Percentiles rank a stretch among this genome's conserved stretches.
Evolutionary conservation across 2,113 vertebrate species (phyloP).

Genomic region (Erythrocercus mccallii): DNA sequence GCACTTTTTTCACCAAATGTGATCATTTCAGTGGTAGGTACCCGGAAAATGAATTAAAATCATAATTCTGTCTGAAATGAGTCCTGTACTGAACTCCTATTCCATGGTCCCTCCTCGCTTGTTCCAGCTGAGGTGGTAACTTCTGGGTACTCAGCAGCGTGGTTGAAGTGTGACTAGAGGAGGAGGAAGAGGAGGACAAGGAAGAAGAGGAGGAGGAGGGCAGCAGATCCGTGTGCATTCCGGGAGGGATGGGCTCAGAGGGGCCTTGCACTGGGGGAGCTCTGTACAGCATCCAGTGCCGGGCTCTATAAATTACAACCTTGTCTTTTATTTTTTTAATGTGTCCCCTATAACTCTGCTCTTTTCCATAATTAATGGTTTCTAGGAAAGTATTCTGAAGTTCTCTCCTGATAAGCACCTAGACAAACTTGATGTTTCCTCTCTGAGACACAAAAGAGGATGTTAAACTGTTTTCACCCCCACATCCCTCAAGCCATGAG

Average conservation of each 20-base stretch:
- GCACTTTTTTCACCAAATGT: background rate
- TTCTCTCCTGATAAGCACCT: constrained; percentile 51
- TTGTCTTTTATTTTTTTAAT: background rate
- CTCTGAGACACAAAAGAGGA: background rate
- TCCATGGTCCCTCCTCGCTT: background rate
- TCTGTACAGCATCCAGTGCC: background rate
- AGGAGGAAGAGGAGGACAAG: background rate
- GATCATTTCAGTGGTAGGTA: background rate
- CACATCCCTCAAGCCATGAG: constrained; percentile 26
- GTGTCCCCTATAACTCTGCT: background rate
- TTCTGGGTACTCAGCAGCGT: background rate
- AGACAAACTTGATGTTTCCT: constrained; percentile 49
- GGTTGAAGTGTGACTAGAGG: background rate
- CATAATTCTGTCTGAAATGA: background rate
- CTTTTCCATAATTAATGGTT: constrained; percentile 36
- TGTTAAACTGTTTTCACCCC: constrained; percentile 39
- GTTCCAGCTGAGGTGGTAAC: background rate
- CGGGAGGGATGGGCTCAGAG: background rate
- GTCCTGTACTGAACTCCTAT: background rate
- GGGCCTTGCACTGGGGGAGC: background rate
- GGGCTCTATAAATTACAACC: constrained; percentile 10
- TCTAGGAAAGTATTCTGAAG: constrained; percentile 41
- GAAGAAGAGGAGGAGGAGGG: background rate
- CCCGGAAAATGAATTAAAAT: background rate
- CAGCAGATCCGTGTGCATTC: accelerated